Base-by-base conservation (phyloP, 2,888 invertebrate genomes). In the Yponomeuta sedellus region DNA sequence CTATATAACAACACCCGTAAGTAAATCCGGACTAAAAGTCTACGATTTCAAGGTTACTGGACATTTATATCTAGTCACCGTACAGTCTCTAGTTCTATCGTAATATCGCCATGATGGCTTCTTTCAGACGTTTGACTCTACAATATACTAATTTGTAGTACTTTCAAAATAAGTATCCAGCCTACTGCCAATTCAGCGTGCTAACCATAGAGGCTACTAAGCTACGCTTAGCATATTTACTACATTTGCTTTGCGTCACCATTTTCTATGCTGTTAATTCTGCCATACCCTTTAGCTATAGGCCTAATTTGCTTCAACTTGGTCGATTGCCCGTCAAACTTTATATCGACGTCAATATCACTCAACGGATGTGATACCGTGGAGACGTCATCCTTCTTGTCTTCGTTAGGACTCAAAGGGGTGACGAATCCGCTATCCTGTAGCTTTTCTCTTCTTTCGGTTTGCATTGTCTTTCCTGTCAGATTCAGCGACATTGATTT, bases 271-370 rank as follows among this genome's bases (percentile, higher is more conserved):
- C 62, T 63, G 40, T 20, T 63, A 20, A 52, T 63, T 20, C 40
- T 44, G 20, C 63, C 25, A 11, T 12, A 20, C 1, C 63, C 28
- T 44, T 20, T 63, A 20, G 11, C 44, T 20, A 63, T 44, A 20
- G 95, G 93, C 69, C 94, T 92, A 34, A 96, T 93, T 66, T 94
- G 95, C 78, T 96, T 96, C 68, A 97, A 83, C 77, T 96, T 95
- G 0, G 96, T 95, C 0, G 95, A 95, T 19, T 89, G 90, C 8
- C 96, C 96, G 73, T 95, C 95, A 76, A 94, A 97, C 70, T 94
- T 95, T 62, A 96, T 96, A 75, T 94, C 95, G 0, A 96, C 95
- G 76, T 96, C 96, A 68, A 94, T 94, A 74, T 95, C 94, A 71
- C 96, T 95, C 4, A 97, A 76, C 0, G 97, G 97, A 85, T 96